Percentiles rank a stretch among this genome's conserved stretches.
These are phyloP conservation scores for Oligia strigilis DNA, from an alignment of 2,888 invertebrate species.

Conservation along the genomic window DNA sequence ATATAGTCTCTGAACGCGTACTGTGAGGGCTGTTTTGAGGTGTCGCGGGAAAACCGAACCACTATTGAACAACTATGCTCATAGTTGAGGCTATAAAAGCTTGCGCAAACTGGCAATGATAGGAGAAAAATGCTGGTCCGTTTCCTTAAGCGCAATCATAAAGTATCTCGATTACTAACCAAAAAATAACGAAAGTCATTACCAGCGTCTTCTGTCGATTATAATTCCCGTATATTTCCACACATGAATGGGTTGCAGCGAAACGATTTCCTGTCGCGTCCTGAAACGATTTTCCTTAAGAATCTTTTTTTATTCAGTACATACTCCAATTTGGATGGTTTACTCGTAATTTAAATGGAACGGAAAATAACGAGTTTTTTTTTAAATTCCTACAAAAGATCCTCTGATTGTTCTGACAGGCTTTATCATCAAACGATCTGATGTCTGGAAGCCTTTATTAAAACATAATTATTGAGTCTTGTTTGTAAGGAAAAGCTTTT, in stretches of 20 bases:
- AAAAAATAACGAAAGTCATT: not conserved
- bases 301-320: slow-evolving; percentile 64
- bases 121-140: not conserved
- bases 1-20: not conserved
- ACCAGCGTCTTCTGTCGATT: slow-evolving; percentile 5
- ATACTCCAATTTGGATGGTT: slow-evolving; percentile 65
- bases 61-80: not conserved
- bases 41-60: not conserved
- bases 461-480: slow-evolving; percentile 33
- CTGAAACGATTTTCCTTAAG: slow-evolving; percentile 70
- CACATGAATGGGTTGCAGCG: slow-evolving; percentile 70
- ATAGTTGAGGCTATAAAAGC: not conserved
- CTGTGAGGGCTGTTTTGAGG: not conserved
- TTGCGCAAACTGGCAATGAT: too few relatives aligned
- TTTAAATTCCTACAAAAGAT: slow-evolving; percentile 30
- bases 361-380: slow-evolving; percentile 61
- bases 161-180: not conserved
- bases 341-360: slow-evolving; percentile 66
- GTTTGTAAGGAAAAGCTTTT: slow-evolving; percentile 23
- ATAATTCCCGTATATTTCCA: slow-evolving; percentile 54
- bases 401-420: slow-evolving; percentile 35
- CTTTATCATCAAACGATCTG: slow-evolving; percentile 44
- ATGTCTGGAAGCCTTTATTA: slow-evolving; percentile 19
- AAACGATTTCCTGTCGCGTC: slow-evolving; percentile 71
- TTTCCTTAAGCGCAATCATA: not conserved